Conservation (phyloP, 1,140 invertebrate genomes). For the Idris sp. region DNA sequence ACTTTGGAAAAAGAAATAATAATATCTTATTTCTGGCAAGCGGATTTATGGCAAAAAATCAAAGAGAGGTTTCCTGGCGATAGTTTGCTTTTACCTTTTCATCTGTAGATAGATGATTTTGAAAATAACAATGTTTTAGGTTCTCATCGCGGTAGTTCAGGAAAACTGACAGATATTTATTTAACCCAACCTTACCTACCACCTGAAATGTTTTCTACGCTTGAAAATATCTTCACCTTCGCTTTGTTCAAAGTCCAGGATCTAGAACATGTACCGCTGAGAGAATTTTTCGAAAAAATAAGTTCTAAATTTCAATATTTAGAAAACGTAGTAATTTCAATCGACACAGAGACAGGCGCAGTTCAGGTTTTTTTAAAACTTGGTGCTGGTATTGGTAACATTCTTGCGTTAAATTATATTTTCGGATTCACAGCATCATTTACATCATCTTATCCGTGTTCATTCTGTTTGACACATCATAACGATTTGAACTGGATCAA, state of each 20-base stretch:
- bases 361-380: constrained; percentile 30
- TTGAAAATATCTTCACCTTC: constrained; percentile 18
- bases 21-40: too few species aligned
- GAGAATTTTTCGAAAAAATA: constrained; percentile 12
- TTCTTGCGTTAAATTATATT: constrained; percentile 32
- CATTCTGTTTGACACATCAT: too few species aligned
- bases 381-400: constrained; percentile 30
- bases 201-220: constrained; percentile 18
- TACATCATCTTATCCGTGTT: too few species aligned
- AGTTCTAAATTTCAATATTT: constrained; percentile 10
- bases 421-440: too few species aligned
- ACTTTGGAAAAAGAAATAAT: too few species aligned
- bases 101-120: constrained; percentile 14
- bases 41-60: too few species aligned
- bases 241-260: constrained; percentile 6
- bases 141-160: constrained; percentile 8
- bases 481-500: too few species aligned
- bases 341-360: constrained; percentile 1
- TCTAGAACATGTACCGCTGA: constrained; percentile 6
- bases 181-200: constrained; percentile 14
- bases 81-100: background rate
- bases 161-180: constrained; percentile 8
- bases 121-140: constrained; percentile 17
- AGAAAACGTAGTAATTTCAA: constrained; percentile 21
- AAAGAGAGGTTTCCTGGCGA: too few species aligned